Evolutionary conservation across 2,888 invertebrate genomes (phyloP).

Genomic region (Pocota personata): DNA sequence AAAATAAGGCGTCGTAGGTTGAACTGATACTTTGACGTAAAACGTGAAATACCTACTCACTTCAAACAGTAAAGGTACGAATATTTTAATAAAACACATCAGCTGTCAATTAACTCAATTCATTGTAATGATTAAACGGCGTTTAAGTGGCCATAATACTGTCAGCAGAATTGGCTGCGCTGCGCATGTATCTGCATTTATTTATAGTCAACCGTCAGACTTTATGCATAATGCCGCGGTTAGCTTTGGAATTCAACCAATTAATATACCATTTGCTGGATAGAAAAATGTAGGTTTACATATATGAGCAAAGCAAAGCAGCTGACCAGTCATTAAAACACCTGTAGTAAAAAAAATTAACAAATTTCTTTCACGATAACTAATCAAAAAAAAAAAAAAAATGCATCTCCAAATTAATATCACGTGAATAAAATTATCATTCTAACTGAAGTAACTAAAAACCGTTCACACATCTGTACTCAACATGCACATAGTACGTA

Average conservation of each 20-base stretch:
- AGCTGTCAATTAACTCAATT: constrained; percentile 15
- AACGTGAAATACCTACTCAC: not conserved
- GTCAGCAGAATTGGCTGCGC: not conserved
- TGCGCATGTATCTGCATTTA: not conserved
- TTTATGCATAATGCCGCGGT: not conserved
- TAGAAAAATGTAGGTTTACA: not conserved
- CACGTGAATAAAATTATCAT: constrained; percentile 46
- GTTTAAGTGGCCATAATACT: not conserved
- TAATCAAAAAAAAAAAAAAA: constrained; percentile 28
- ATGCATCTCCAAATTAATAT: constrained; percentile 29
- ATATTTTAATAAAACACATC: not conserved
- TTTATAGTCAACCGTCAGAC: not conserved
- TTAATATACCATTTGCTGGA: not conserved
- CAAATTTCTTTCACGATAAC: constrained; percentile 5
- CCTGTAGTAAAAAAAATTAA: not conserved
- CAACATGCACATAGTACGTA: constrained; percentile 49
- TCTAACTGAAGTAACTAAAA: constrained; percentile 19
- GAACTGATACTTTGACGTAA: not conserved
- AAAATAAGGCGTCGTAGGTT: not conserved
- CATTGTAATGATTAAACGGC: not conserved
- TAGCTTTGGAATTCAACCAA: not conserved
- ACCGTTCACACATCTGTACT: constrained; percentile 61
- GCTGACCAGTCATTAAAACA: not conserved
- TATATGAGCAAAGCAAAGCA: not conserved
- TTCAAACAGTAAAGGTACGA: not conserved